phyloP scores from a whole-genome alignment of 2,113 vertebrate species.

The Coryphaenoides rupestris region DNA sequence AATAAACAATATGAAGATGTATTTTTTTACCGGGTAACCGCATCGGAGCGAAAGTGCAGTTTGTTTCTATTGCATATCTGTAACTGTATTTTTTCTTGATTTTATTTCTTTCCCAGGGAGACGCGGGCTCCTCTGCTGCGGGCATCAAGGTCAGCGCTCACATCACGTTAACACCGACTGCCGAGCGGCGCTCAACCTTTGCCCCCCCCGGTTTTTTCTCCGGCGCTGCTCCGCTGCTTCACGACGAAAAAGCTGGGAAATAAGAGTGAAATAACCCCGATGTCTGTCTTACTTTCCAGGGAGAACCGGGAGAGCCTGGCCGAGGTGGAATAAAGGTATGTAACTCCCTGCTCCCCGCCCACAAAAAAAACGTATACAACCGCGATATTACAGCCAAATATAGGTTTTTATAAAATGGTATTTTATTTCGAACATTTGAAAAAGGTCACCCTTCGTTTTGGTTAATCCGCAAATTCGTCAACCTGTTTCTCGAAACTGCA shows the following conservation, averaged over 20 bases:
- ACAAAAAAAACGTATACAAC: too few species aligned
- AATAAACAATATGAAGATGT: too few species aligned
- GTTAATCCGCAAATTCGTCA: too few species aligned
- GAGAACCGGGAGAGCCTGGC: constrained; percentile 94
- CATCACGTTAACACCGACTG: neutral
- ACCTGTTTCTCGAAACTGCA: too few species aligned
- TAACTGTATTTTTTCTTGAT: constrained; percentile 9
- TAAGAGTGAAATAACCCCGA: neutral
- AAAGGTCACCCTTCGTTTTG: too few species aligned
- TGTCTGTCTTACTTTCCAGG: constrained; percentile 72
- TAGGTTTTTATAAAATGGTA: too few species aligned
- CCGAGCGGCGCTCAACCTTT: too few species aligned
- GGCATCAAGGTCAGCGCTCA: constrained; percentile 88
- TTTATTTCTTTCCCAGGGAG: constrained; percentile 73
- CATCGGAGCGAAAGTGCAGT: neutral
- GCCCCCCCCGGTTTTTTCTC: neutral
- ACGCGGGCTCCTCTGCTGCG: constrained; percentile 94
- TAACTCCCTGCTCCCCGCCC: neutral
- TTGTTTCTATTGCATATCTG: neutral
- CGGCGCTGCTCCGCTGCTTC: neutral
- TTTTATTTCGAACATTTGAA: too few species aligned
- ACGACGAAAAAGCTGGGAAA: neutral
- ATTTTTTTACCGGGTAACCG: too few species aligned
- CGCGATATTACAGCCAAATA: too few species aligned
- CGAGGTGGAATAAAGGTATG: constrained; percentile 91